Evolutionary conservation across 2,888 invertebrate genomes (phyloP).

Genomic region (Drosophila colorata): DNA sequence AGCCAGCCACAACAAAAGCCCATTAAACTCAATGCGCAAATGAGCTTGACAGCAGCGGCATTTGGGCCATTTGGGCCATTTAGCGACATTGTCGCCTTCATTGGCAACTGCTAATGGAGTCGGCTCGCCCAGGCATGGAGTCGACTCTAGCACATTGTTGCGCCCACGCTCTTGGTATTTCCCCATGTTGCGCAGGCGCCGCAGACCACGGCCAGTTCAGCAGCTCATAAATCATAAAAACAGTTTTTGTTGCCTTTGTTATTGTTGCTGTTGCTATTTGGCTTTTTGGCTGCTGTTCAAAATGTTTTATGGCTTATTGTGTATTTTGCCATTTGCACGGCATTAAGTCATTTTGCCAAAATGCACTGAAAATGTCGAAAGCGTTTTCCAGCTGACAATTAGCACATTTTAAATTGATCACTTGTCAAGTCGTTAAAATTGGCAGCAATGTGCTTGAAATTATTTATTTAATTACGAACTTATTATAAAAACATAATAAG

Average conservation of each 20-base stretch:
- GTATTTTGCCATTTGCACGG: constrained; percentile 61
- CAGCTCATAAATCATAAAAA: constrained; percentile 75
- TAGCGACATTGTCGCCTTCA: constrained; percentile 54
- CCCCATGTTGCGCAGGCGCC: constrained; percentile 52
- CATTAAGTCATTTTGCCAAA: constrained; percentile 53
- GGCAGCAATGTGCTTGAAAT: neutral
- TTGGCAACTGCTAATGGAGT: constrained; percentile 45
- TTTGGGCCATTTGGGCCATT: constrained; percentile 49
- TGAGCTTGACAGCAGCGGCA: constrained; percentile 39
- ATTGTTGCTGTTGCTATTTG: constrained; percentile 34
- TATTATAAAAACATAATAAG: neutral
- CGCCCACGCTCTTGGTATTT: constrained; percentile 62
- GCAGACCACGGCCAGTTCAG: constrained; percentile 40
- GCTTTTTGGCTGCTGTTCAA: constrained; percentile 51
- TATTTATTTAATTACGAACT: neutral
- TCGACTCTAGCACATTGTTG: constrained; percentile 33
- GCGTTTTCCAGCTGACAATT: constrained; percentile 27
- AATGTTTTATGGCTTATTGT: constrained; percentile 52
- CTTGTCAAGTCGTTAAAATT: constrained; percentile 25
- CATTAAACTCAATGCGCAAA: constrained; percentile 45
- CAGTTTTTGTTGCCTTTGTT: constrained; percentile 16
- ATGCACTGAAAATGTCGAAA: constrained; percentile 40
- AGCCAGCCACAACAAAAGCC: constrained; percentile 34
- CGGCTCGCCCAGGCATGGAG: constrained; percentile 31
- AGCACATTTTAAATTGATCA: constrained; percentile 20